Evolutionary conservation across 2,113 vertebrate genomes (phyloP).

Genomic region (Rhea pennata): DNA sequence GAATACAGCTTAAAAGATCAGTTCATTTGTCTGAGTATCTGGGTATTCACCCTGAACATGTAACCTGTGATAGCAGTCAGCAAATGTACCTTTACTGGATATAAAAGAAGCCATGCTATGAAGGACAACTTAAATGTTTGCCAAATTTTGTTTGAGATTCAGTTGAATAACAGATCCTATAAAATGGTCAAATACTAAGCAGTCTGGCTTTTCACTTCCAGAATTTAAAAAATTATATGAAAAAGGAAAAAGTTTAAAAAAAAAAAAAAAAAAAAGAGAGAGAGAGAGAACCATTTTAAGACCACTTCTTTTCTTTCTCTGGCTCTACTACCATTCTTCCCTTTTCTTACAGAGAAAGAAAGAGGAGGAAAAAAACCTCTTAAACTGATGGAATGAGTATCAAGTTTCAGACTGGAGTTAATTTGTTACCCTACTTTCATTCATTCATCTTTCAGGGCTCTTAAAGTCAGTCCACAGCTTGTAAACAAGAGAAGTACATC

Average conservation of each 20-base stretch:
- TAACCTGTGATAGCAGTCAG: not conserved
- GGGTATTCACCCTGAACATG: not conserved
- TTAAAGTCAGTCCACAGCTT: not conserved
- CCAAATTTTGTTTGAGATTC: not conserved
- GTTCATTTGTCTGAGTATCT: not conserved
- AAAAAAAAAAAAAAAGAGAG: not conserved
- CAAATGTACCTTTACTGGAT: not conserved
- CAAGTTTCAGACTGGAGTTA: not conserved
- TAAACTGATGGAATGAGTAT: not conserved
- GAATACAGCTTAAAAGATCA: not conserved
- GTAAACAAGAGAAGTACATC: not conserved
- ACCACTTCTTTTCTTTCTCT: not conserved
- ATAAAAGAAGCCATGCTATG: not conserved
- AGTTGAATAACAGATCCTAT: not conserved
- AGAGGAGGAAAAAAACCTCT: not conserved
- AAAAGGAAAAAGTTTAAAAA: too few relatives aligned
- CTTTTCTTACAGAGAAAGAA: not conserved
- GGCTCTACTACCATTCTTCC: not conserved
- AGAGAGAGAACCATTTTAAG: not conserved
- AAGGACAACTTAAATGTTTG: not conserved
- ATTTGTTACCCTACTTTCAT: not conserved
- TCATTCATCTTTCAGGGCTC: not conserved
- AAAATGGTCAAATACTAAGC: not conserved
- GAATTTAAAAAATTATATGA: not conserved
- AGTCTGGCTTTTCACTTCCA: not conserved